These are phyloP conservation scores for Pyralis farinalis DNA, from an alignment of 2,888 invertebrate genomes.

Conservation along the genomic window DNA sequence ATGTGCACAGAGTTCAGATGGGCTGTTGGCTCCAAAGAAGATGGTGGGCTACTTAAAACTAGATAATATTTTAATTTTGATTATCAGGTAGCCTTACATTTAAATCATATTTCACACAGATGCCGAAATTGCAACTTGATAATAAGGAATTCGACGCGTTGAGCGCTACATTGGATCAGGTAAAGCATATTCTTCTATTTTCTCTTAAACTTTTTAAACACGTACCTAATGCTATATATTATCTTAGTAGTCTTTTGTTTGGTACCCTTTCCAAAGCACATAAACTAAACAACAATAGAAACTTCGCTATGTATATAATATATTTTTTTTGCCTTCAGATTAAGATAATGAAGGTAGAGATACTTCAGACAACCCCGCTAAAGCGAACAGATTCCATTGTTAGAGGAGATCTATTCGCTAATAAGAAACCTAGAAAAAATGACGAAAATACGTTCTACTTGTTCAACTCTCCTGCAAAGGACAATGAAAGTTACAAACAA, in stretches of 20 bases:
- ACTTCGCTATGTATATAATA: too few relatives aligned
- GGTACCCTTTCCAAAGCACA: too few relatives aligned
- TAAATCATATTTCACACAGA: conserved; percentile 29
- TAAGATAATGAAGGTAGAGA: conserved; percentile 37
- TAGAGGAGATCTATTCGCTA: conserved; percentile 19
- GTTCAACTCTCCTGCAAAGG: conserved; percentile 28
- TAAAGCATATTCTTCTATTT: too few relatives aligned
- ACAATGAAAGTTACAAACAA: conserved; percentile 20
- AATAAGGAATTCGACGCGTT: conserved; percentile 46
- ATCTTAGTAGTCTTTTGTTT: too few relatives aligned
- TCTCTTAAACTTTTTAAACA: too few relatives aligned
- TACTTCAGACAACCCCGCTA: conserved; percentile 19
- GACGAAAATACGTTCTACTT: conserved; percentile 34
- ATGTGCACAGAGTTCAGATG: too few relatives aligned
- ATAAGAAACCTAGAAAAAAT: conserved; percentile 22
- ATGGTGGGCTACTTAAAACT: too few relatives aligned
- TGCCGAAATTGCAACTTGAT: conserved; percentile 49
- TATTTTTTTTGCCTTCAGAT: conserved; percentile 27
- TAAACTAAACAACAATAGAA: too few relatives aligned
- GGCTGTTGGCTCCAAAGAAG: too few relatives aligned
- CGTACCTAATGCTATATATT: too few relatives aligned
- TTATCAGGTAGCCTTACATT: too few relatives aligned
- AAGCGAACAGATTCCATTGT: conserved; percentile 20
- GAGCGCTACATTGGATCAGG: conserved; percentile 50
- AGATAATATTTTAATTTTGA: too few relatives aligned